phyloP scores from a whole-genome alignment of 2,113 vertebrate species.

The Noctilio leporinus region DNA sequence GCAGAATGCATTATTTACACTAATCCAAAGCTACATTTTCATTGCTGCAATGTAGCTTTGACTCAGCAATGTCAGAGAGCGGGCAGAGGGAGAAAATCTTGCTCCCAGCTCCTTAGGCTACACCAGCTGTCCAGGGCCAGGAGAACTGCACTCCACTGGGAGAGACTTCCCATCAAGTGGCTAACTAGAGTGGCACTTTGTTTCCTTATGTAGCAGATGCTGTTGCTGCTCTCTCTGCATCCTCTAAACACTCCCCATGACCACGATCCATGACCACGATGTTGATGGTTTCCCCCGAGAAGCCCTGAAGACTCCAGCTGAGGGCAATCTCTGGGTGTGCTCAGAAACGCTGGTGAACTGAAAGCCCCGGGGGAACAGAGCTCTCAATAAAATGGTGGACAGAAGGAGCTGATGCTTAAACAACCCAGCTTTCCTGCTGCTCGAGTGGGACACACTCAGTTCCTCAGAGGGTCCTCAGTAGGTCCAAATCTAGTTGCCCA shows the following conservation, averaged over 20 bases:
- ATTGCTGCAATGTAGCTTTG: background rate
- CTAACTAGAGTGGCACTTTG: background rate
- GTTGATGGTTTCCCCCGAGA: background rate
- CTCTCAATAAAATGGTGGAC: background rate
- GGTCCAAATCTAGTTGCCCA: background rate
- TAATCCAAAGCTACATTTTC: background rate
- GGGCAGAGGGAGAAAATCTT: background rate
- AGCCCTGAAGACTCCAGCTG: background rate
- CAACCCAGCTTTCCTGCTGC: background rate
- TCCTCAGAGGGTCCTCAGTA: background rate
- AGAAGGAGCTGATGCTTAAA: background rate
- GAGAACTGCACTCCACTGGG: background rate
- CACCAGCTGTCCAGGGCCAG: background rate
- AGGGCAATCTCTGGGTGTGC: background rate
- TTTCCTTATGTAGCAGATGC: background rate
- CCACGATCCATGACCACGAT: too few relatives aligned
- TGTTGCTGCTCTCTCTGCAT: background rate
- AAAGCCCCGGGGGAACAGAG: background rate
- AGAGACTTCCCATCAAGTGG: background rate
- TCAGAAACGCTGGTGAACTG: background rate
- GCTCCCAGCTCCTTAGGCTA: background rate
- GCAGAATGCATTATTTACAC: background rate
- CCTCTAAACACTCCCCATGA: background rate
- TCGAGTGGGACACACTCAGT: background rate
- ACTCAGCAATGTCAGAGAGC: background rate